Evolutionary conservation across 2,797 vertebrate genomes (phyloP).

Genomic region (Fundulus diaphanus): DNA sequence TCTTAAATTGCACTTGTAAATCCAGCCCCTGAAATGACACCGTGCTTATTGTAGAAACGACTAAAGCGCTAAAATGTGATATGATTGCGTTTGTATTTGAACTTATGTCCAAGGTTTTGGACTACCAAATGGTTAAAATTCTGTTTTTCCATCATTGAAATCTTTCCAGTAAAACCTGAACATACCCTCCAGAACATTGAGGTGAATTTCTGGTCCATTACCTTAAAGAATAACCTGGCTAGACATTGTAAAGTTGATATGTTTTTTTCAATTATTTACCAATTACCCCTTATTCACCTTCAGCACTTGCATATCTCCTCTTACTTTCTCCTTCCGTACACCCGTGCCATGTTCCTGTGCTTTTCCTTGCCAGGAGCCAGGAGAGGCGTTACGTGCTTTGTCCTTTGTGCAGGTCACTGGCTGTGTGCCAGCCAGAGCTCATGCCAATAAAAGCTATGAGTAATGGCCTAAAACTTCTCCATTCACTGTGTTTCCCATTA

Average conservation of each 20-base stretch:
- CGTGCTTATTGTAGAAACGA: neutral
- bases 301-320: slow-evolving; percentile 47
- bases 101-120: neutral
- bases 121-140: neutral
- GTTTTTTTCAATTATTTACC: slow-evolving; percentile 57
- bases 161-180: neutral
- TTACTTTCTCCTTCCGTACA: slow-evolving; percentile 47
- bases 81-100: neutral
- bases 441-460: slow-evolving; percentile 79
- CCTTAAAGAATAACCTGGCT: neutral
- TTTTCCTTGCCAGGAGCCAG: slow-evolving; percentile 67
- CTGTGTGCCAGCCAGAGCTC: slow-evolving; percentile 67
- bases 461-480: slow-evolving; percentile 78
- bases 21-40: neutral
- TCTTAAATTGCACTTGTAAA: neutral
- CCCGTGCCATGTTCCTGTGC: slow-evolving; percentile 52
- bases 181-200: neutral
- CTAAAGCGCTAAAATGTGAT: neutral
- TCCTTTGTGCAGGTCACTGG: slow-evolving; percentile 80
- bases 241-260: neutral
- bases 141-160: too few relatives aligned
- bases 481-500: slow-evolving; percentile 77
- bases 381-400: slow-evolving; percentile 76
- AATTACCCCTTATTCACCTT: slow-evolving; percentile 58
- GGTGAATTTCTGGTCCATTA: neutral